phyloP scores from a whole-genome alignment of 2,888 invertebrate genomes.

The Allophyes oxyacanthae region DNA sequence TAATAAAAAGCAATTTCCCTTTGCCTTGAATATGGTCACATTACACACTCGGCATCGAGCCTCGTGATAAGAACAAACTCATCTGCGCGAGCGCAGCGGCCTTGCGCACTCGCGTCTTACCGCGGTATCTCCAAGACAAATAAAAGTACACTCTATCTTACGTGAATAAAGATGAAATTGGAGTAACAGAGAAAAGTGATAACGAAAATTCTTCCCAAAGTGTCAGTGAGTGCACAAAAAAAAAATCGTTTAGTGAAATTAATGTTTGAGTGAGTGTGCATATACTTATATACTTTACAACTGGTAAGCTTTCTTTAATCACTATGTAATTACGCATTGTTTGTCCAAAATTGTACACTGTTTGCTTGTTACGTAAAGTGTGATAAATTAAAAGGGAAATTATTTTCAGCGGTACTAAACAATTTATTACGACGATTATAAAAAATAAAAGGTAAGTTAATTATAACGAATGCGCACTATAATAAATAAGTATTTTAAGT shows the following conservation, averaged over 20 bases:
- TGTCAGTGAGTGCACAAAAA: slow-evolving; percentile 47
- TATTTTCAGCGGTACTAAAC: too few relatives aligned
- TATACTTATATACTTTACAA: slow-evolving; percentile 9
- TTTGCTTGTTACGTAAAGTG: slow-evolving; percentile 21
- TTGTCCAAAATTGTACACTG: slow-evolving; percentile 13
- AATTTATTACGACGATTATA: too few relatives aligned
- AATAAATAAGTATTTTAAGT: too few relatives aligned
- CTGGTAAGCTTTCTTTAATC: slow-evolving; percentile 54
- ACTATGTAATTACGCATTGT: slow-evolving; percentile 35
- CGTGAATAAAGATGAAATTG: slow-evolving; percentile 41
- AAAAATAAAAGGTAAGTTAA: too few relatives aligned
- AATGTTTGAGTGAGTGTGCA: slow-evolving; percentile 29
- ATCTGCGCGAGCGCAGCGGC: slow-evolving; percentile 79
- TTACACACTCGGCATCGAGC: slow-evolving; percentile 48
- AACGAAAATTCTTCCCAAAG: slow-evolving; percentile 35
- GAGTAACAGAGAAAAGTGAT: slow-evolving; percentile 41
- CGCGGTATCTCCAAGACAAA: slow-evolving; percentile 18
- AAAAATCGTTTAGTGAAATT: slow-evolving; percentile 50
- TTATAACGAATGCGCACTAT: too few relatives aligned
- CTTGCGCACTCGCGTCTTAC: slow-evolving; percentile 74
- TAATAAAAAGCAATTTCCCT: slow-evolving; percentile 50
- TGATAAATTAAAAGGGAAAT: slow-evolving; percentile 2
- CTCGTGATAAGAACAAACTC: slow-evolving; percentile 80
- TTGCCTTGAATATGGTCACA: slow-evolving; percentile 53
- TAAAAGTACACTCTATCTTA: slow-evolving; percentile 36